Conservation (phyloP, 2,888 invertebrate genomes). For the Eupeodes luniger region DNA sequence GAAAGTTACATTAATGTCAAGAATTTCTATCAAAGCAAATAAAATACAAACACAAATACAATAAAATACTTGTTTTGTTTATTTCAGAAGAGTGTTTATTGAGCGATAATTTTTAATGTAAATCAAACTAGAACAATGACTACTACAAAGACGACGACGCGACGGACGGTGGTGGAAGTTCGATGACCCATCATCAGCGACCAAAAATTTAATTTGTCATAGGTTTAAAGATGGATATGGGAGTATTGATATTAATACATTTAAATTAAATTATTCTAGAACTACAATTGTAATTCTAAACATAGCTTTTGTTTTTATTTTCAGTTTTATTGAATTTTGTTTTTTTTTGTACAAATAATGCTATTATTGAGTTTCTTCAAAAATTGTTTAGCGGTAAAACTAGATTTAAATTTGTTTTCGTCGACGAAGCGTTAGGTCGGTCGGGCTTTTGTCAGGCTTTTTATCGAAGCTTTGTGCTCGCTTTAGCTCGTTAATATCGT, state of each 20-base stretch:
- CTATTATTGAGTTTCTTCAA: too few species aligned
- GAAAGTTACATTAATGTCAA: slow-evolving; percentile 46
- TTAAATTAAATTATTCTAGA: too few species aligned
- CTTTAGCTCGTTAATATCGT: too few species aligned
- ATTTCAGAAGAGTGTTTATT: slow-evolving; percentile 27
- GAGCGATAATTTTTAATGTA: slow-evolving; percentile 27
- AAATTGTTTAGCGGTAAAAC: too few species aligned
- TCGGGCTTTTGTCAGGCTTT: too few species aligned
- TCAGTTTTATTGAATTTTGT: too few species aligned
- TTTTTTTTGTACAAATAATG: too few species aligned
- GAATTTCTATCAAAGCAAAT: slow-evolving; percentile 5
- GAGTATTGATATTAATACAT: not conserved
- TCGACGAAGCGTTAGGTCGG: too few species aligned
- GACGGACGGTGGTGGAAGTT: not conserved
- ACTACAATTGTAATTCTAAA: too few species aligned
- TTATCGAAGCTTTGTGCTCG: too few species aligned
- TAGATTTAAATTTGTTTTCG: too few species aligned
- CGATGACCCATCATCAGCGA: slow-evolving; percentile 1
- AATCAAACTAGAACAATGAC: slow-evolving; percentile 32
- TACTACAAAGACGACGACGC: not conserved
- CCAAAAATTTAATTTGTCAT: not conserved
- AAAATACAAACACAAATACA: slow-evolving; percentile 1
- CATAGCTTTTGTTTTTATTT: too few species aligned
- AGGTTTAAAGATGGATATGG: slow-evolving; percentile 1
- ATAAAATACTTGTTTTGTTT: slow-evolving; percentile 43